Conservation (phyloP, 2,888 invertebrate species). For the Limnephilus lunatus region DNA sequence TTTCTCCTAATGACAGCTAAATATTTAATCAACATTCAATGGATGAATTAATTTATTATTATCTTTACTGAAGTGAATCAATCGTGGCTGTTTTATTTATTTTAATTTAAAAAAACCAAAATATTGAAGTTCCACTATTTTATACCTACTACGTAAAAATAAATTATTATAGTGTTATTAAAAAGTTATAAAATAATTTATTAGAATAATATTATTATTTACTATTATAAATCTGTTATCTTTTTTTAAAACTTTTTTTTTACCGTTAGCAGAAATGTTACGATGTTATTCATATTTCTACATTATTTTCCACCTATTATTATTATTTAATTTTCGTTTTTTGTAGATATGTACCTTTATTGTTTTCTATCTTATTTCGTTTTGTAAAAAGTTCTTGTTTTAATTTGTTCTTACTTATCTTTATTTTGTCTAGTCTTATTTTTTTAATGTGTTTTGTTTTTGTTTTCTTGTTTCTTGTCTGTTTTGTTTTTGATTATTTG, state of each 20-base stretch:
- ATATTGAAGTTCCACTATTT: conserved; percentile 2
- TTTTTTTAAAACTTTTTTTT: background rate
- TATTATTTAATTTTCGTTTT: background rate
- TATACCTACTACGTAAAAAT: background rate
- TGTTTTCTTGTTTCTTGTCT: background rate
- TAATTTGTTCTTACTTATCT: conserved; percentile 48
- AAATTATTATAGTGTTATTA: background rate
- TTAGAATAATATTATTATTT: background rate
- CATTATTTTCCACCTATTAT: background rate
- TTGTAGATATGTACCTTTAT: conserved; percentile 6
- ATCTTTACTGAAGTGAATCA: background rate
- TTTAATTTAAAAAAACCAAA: background rate
- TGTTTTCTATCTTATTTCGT: conserved; percentile 47
- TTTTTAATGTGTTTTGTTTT: conserved; percentile 37
- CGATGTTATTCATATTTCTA: background rate
- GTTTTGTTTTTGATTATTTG: conserved; percentile 53
- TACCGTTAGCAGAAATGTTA: background rate
- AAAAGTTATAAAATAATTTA: conserved; percentile 25
- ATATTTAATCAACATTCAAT: background rate
- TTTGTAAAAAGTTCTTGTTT: conserved; percentile 52
- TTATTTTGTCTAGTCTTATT: conserved; percentile 23
- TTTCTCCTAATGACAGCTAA: background rate
- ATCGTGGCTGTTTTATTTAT: conserved; percentile 30
- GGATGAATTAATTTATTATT: conserved; percentile 31
- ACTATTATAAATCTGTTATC: background rate